Base-by-base conservation (phyloP, 1,140 invertebrate species). In the Drosophila pectinifera region DNA sequence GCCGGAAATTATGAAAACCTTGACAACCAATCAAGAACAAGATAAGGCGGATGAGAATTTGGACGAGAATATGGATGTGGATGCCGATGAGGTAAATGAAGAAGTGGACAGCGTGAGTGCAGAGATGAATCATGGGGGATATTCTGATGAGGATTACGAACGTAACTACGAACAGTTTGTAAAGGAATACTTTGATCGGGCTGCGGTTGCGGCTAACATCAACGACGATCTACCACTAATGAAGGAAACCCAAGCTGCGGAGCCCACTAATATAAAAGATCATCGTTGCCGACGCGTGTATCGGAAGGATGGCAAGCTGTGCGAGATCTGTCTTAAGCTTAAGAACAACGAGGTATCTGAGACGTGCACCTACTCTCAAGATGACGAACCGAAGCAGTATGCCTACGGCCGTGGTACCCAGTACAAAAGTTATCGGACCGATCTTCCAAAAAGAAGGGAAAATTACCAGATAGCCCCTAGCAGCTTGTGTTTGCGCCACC, bases 101-200 rank as follows among this genome's bases (percentile, higher is more conserved):
- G 45, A 61, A 7, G 24, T 57, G 13, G 62, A 61, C 11, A 80
- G 56, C 16, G 41, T 41, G 5, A 84, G 73, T 51, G 73, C 49
- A 16, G 84, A 90, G 54, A 57, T 36, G n/a, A 77, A 73, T 31
- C 31, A 26, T 14, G 74, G 34, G 26, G 26, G 53, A 7, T 63
- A 53, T 18, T 89, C 80, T 51, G 73, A 62, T 34, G 84, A 84
- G 57, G 85, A 89, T 22, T 91, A 91, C 45, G 90, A 91, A 49
- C 76, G 62, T 31, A 90, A 77, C 36, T 91, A 91, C 57, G 86
- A 91, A 13, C 58, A 83, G 16, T 91, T 91, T 56, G 90, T 91
- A 38, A 73, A 75, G 1, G 49, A 89, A 42, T 91, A 91, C 43
- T 91, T 91, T 10, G 73, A 91, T 57, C 61, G 78, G n/a, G 43